Conservation (phyloP, 2,113 vertebrate species). For the Macquaria ambigua region DNA sequence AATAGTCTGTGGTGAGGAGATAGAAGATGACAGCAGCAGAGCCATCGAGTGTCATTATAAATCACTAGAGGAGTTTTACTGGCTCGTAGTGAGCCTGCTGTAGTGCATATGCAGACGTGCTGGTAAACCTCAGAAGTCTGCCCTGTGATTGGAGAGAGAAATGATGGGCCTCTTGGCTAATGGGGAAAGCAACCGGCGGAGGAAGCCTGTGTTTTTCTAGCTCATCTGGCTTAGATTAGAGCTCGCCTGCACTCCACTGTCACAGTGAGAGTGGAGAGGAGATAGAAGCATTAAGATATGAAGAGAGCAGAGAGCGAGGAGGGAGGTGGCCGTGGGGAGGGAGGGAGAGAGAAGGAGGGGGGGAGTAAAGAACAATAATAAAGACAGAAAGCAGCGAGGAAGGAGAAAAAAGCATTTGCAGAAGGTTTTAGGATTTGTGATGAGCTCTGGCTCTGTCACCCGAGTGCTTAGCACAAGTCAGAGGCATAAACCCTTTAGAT, state of each 20-base stretch:
- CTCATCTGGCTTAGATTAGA: conserved; percentile 85
- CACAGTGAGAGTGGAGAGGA: conserved; percentile 66
- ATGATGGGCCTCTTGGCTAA: conserved; percentile 74
- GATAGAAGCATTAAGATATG: conserved; percentile 71
- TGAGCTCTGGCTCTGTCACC: conserved; percentile 61
- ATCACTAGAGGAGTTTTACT: conserved; percentile 70
- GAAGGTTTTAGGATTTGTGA: conserved; percentile 70
- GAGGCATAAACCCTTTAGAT: conserved; percentile 66
- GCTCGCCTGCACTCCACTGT: conserved; percentile 66
- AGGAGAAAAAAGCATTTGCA: conserved; percentile 44
- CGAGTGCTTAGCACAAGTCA: conserved; percentile 64
- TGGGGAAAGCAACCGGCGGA: conserved; percentile 66
- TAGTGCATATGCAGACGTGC: conserved; percentile 69
- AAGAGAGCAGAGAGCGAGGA: conserved; percentile 30
- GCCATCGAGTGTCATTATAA: conserved; percentile 65
- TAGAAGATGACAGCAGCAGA: conserved; percentile 53
- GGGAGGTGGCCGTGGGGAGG: not conserved
- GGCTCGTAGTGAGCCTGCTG: conserved; percentile 65
- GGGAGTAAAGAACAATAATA: conserved; percentile 56
- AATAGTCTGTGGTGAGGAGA: conserved; percentile 46
- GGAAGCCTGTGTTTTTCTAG: conserved; percentile 77
- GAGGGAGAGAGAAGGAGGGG: no score
- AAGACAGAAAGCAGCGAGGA: conserved; percentile 39
- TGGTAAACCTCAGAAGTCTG: conserved; percentile 75
- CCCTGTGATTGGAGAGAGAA: conserved; percentile 69